phyloP scores from a whole-genome alignment of 2,888 invertebrate genomes.

The Drosophila paramelanica region DNA sequence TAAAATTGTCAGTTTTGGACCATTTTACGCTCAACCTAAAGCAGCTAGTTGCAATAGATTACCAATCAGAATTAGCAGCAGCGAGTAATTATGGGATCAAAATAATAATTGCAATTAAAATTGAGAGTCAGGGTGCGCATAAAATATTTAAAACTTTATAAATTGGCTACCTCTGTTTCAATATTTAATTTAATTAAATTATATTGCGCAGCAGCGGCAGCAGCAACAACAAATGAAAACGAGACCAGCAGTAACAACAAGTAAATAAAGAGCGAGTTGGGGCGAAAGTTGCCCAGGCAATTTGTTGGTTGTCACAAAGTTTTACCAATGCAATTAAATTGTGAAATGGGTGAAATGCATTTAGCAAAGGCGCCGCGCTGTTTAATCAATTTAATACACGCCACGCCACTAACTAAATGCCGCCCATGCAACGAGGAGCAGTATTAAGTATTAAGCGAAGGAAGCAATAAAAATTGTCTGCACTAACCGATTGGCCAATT shows the following conservation, averaged over 20 bases:
- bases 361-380: conserved; percentile 33
- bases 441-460: conserved; percentile 2
- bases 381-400: conserved; percentile 49
- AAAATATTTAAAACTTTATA: conserved; percentile 41
- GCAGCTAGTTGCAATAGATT: conserved; percentile 4
- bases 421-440: not conserved
- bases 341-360: conserved; percentile 35
- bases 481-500: conserved; percentile 58
- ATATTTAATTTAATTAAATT: conserved; percentile 61
- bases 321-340: conserved; percentile 71
- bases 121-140: conserved; percentile 32
- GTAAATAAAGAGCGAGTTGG: conserved; percentile 12
- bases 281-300: conserved; percentile 36
- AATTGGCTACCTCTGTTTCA: conserved; percentile 36
- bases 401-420: conserved; percentile 8
- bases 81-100: conserved; percentile 36
- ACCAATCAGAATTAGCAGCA: conserved; percentile 11
- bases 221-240: conserved; percentile 1
- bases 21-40: not conserved
- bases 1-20: not conserved
- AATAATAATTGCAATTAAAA: conserved; percentile 55
- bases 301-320: conserved; percentile 61
- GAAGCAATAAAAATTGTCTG: conserved; percentile 25
- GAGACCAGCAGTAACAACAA: not conserved
- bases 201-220: conserved; percentile 32